These are phyloP conservation scores for Camponotus floridanus DNA, from an alignment of 1,140 invertebrate genomes.

Conservation along the genomic window DNA sequence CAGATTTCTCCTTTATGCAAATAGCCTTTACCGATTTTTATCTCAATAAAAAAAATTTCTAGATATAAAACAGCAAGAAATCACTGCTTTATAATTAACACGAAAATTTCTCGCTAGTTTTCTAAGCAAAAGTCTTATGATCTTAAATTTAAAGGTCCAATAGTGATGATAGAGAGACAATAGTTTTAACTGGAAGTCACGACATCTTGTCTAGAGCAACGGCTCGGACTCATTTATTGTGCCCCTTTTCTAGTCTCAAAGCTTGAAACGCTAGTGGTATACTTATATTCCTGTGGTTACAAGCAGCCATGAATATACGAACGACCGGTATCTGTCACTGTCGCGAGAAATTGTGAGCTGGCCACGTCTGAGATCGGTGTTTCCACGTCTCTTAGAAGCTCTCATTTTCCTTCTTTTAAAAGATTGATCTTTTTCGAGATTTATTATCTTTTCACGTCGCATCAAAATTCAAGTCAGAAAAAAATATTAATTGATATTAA, in stretches of 20 bases:
- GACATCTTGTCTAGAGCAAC: conserved; percentile 65
- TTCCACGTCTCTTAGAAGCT: conserved; percentile 54
- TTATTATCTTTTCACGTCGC: not conserved
- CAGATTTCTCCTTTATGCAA: not conserved
- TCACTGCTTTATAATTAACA: not conserved
- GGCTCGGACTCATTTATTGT: conserved; percentile 76
- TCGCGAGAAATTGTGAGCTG: conserved; percentile 59
- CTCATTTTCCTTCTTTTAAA: not conserved
- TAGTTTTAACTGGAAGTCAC: conserved; percentile 52
- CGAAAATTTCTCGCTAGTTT: not conserved
- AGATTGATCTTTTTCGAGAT: conserved; percentile 27
- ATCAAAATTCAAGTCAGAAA: not conserved
- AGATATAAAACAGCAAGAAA: not conserved
- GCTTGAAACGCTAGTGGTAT: conserved; percentile 75
- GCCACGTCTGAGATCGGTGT: conserved; percentile 54
- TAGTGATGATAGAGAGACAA: conserved; percentile 37
- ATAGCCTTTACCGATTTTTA: not conserved
- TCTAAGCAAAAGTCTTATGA: not conserved
- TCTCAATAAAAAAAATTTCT: not conserved
- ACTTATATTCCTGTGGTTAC: conserved; percentile 69
- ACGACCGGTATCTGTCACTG: conserved; percentile 78
- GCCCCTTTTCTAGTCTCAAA: conserved; percentile 51
- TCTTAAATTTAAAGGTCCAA: conserved; percentile 35
- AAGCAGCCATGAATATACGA: conserved; percentile 69
- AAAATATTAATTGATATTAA: not conserved